Percentiles rank a stretch among this genome's conserved stretches.
Evolutionary conservation across 1,140 invertebrate genomes (phyloP).

Genomic region (Scylla paramamosain): DNA sequence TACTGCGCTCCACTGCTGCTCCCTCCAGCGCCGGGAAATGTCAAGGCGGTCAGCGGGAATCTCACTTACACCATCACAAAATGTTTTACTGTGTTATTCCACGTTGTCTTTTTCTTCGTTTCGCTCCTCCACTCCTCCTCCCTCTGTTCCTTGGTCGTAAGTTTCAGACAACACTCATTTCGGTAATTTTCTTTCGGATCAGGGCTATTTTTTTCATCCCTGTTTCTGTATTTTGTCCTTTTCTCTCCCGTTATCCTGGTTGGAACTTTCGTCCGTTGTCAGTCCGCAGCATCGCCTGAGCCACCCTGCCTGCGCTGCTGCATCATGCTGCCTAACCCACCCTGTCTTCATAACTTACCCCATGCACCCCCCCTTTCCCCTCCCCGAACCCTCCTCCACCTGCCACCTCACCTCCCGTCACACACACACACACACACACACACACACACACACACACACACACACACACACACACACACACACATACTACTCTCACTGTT

Average conservation of each 20-base stretch:
- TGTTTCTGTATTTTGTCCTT: background rate
- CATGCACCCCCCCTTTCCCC: background rate
- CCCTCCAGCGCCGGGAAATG: background rate
- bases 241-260: background rate
- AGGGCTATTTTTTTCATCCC: background rate
- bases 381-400: too few relatives aligned
- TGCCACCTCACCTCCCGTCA: background rate
- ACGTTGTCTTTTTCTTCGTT: background rate
- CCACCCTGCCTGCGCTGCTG: background rate
- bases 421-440: constrained; percentile 51
- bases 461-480: constrained; percentile 33
- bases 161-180: too few relatives aligned
- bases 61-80: background rate
- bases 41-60: background rate
- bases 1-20: background rate
- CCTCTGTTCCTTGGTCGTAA: background rate
- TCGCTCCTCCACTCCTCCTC: background rate
- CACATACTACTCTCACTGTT: background rate
- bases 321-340: background rate
- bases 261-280: background rate
- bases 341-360: background rate
- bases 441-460: constrained; percentile 37
- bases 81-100: background rate
- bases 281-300: background rate
- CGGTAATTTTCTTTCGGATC: background rate